Evolutionary conservation across 2,888 invertebrate genomes (phyloP), one percentile per base, ranked within the genome.

Genomic region (Spialia ferax): DNA sequence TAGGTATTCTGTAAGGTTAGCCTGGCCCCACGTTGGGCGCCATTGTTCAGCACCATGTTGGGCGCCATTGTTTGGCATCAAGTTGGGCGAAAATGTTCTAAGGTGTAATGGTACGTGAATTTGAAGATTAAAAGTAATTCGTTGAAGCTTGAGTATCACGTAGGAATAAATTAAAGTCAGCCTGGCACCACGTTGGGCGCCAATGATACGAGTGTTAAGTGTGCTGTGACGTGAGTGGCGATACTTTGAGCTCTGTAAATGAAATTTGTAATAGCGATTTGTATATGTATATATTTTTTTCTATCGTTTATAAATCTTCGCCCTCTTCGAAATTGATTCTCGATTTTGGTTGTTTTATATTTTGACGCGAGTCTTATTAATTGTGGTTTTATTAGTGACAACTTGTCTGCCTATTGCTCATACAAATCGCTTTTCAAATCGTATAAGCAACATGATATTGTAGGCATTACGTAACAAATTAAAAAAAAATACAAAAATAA

Each of bases 401-500:
- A 23, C 1, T 35, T 50, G 18, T 23, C 26, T 20, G 32, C 18
- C 11, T 8, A 29, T 42, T 38, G 23, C 59, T 20, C 18, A 60
- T 65, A 65, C 59, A 60, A 65, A 65, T 65, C 65, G 65, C 65
- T 65, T 59, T 65, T 57, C 50, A 60, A 52, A 23, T 22, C 11
- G 1, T 32, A 10, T 22, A 23, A 57, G 50, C 50, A 11, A 10
- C 65, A 52, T 38, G 23, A 59, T 65, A 59, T 52, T 59, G 57
- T 48, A 20, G 45, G 10, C 3, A 3, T 45, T 18, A 18, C 8
- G 2, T 38, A 18, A 18, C 7, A 15, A 42, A 42, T 42, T 15
- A 6, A 15, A 5, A 15, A 42, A 18, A 15, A 15, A 13, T 2
- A 45, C 6, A 45, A 45, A 18, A 18, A 18, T 18, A 7, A 7